These are phyloP conservation scores for Epirrhoe tristata DNA, from an alignment of 2,888 invertebrate genomes.

Conservation along the genomic window DNA sequence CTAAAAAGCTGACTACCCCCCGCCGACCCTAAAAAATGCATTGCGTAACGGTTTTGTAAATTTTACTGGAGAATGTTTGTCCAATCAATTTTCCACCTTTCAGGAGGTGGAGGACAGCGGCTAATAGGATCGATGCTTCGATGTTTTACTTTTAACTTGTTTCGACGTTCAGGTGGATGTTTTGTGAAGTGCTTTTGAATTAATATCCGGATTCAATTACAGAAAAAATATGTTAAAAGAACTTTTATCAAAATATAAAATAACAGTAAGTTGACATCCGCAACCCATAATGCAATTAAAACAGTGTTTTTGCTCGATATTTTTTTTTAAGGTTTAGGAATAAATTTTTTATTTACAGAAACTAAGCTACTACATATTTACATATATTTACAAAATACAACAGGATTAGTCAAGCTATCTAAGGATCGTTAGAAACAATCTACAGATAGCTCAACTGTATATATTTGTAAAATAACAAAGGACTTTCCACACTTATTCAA, in stretches of 20 bases:
- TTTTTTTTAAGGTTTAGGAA: too few species aligned
- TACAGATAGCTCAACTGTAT: too few species aligned
- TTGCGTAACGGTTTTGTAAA: conserved; percentile 83
- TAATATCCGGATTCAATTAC: conserved; percentile 2
- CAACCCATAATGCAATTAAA: background rate
- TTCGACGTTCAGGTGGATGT: conserved; percentile 20
- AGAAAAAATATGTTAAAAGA: background rate
- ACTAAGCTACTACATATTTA: too few species aligned
- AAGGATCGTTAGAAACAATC: too few species aligned
- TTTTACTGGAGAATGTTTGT: conserved; percentile 72
- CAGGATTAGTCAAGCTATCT: too few species aligned
- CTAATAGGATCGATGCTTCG: conserved; percentile 36
- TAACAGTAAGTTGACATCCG: background rate
- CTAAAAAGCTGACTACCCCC: conserved; percentile 82
- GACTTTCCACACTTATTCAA: too few species aligned
- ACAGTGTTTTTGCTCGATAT: background rate
- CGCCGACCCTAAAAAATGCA: conserved; percentile 84
- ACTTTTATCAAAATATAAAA: background rate
- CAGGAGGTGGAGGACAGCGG: conserved; percentile 28
- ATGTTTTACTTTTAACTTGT: conserved; percentile 31
- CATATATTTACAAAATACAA: too few species aligned
- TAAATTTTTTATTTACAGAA: too few species aligned
- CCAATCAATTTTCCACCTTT: conserved; percentile 81
- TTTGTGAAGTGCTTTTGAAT: conserved; percentile 10
- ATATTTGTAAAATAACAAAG: too few species aligned